Conservation (phyloP, 2,797 vertebrate species). For the Miichthys miiuy region DNA sequence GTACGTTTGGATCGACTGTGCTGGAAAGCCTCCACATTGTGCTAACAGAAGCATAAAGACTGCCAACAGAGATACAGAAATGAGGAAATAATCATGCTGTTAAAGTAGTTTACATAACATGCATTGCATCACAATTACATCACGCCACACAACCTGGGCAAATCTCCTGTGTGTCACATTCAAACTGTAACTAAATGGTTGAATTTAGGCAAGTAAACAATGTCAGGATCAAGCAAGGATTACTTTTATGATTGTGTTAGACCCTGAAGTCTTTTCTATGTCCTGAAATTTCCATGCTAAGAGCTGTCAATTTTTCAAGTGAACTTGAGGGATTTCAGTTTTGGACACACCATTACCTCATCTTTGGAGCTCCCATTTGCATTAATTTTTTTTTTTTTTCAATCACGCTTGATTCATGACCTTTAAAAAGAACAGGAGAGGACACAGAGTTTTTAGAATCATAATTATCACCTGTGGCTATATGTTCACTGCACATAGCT, state of each 20-base stretch:
- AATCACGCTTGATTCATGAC: neutral
- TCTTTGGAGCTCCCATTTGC: neutral
- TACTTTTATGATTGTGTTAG: conserved; percentile 38
- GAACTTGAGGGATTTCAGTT: conserved; percentile 3
- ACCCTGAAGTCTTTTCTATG: conserved; percentile 2
- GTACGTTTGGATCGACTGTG: conserved; percentile 5
- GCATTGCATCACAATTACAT: conserved; percentile 73
- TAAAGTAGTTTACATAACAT: conserved; percentile 50
- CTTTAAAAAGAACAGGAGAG: neutral
- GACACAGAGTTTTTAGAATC: neutral
- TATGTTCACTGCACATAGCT: neutral
- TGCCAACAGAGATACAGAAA: conserved; percentile 41
- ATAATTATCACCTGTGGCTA: conserved; percentile 20
- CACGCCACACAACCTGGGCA: conserved; percentile 53
- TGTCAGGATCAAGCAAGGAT: conserved; percentile 28
- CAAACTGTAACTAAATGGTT: conserved; percentile 36
- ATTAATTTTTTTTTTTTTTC: neutral
- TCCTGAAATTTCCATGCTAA: conserved; percentile 1
- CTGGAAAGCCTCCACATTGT: conserved; percentile 14
- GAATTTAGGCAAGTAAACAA: conserved; percentile 47
- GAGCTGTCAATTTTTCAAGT: neutral
- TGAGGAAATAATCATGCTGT: conserved; percentile 49
- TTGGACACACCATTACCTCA: neutral
- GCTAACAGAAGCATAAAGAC: conserved; percentile 16
- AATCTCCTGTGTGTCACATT: conserved; percentile 54